Evolutionary conservation across 1,140 invertebrate genomes (phyloP), one percentile per base, ranked within the genome.

Genomic region (Drosophila nannoptera): DNA sequence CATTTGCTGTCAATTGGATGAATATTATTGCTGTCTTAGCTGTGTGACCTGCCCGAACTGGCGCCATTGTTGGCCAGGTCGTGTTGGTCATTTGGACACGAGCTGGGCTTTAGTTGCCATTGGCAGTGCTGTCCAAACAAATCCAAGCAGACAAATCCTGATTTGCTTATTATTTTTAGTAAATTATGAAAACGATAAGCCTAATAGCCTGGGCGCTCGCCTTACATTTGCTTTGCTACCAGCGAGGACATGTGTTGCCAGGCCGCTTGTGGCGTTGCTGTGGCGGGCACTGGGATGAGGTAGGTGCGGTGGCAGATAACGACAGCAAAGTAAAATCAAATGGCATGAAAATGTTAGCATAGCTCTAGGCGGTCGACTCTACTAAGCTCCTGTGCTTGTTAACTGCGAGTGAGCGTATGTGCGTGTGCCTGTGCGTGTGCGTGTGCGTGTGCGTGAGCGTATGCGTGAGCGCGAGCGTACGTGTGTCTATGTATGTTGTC

Each of bases 171-270:
- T 76, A 73, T 73, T 76, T 75, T 73, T 76, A 73, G 65, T 76
- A 76, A 76, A 76, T 76, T 73, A 76, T 76, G 70, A 69, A 76
- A 76, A 62, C 66, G 73, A 76, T 76, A 72, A 76, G 73, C 70
- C 65, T 69, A 73, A 76, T 73, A 73, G 73, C 66, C 48, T 29
- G 42, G 58, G 42, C 48, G 52, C 35, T 50, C 38, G 7, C 43
- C 38, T 42, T 6, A n/a, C 33, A 22, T 22, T 7, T 43, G 49
- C 7, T 31, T 12, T 29, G 5, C 38, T 29, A 7, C 8, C 22
- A 42, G 14, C 59, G 49, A 56, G 50, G 60, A 75, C 70, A 75
- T 73, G 70, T 69, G 73, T 66, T 72, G 53, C 73, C 73, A 68
- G 53, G 52, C 14, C 33, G 38, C 45, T 14, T 3, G 32, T 4